These are phyloP conservation scores for Tachuris rubrigastra DNA, from an alignment of 2,113 vertebrate species.

Conservation along the genomic window DNA sequence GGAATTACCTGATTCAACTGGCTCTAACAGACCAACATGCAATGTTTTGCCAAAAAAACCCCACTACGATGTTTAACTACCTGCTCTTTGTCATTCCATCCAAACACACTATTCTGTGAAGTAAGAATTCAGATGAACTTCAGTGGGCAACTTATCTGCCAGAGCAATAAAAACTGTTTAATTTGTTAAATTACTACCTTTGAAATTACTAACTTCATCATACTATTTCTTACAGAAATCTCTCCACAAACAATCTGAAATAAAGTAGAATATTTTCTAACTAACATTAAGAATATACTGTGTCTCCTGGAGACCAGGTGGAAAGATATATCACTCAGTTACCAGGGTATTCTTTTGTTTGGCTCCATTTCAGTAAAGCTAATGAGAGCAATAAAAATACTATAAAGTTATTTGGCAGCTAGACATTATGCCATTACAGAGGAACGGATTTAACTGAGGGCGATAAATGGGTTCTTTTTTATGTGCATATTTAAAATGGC, in stretches of 20 bases:
- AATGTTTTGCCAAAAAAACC: neutral
- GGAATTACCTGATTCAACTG: neutral
- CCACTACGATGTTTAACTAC: neutral
- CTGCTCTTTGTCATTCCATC: neutral
- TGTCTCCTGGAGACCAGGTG: neutral
- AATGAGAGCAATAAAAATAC: slow-evolving; percentile 21
- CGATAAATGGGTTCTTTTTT: fast-evolving
- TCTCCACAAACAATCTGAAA: neutral
- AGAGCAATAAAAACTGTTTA: neutral
- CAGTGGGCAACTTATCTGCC: neutral
- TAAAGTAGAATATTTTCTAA: neutral
- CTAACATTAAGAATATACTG: neutral
- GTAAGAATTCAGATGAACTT: neutral
- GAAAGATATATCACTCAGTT: neutral
- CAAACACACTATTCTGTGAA: neutral
- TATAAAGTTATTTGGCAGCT: neutral
- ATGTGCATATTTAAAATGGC: neutral
- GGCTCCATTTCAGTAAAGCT: neutral
- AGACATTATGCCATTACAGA: neutral
- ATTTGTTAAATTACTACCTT: neutral
- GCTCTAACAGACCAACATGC: neutral
- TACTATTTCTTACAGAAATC: neutral
- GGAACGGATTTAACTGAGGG: neutral
- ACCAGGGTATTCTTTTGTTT: neutral
- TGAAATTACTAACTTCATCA: neutral